Conservation (phyloP, 2,888 invertebrate species). For the Hololepta plana region DNA sequence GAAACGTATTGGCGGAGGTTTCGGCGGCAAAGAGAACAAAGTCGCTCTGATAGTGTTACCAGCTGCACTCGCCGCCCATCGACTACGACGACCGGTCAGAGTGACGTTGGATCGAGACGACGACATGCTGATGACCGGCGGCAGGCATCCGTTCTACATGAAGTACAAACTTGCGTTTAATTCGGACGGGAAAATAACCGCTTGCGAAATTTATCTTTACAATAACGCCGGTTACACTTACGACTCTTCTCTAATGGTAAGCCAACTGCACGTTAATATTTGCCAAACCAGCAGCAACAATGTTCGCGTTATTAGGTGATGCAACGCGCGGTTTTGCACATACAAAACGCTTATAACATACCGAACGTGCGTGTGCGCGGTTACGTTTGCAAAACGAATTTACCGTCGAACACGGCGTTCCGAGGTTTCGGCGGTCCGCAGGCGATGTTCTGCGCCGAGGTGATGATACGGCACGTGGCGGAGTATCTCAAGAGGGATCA, state of each 20-base stretch:
- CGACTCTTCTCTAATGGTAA: conserved; percentile 64
- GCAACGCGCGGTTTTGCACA: conserved; percentile 68
- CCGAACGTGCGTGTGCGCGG: conserved; percentile 54
- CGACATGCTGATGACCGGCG: conserved; percentile 82
- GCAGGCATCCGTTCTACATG: conserved; percentile 73
- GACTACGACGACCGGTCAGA: conserved; percentile 59
- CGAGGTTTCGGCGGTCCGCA: conserved; percentile 86
- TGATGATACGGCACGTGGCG: conserved; percentile 60
- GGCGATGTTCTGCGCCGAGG: conserved; percentile 74
- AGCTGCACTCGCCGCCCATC: conserved; percentile 65
- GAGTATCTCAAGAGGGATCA: conserved; percentile 43
- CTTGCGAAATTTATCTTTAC: conserved; percentile 54
- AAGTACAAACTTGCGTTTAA: conserved; percentile 73
- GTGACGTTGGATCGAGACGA: conserved; percentile 86
- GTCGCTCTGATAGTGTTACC: conserved; percentile 48
- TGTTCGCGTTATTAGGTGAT: conserved; percentile 39
- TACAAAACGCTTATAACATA: conserved; percentile 68
- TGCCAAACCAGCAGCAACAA: neutral
- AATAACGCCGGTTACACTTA: conserved; percentile 67
- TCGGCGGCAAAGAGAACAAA: conserved; percentile 87
- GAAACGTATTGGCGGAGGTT: conserved; percentile 86
- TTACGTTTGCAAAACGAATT: conserved; percentile 69
- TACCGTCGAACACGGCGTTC: conserved; percentile 86
- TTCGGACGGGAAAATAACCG: conserved; percentile 56
- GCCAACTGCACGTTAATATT: conserved; percentile 16